These are phyloP conservation scores for Erpobdella octoculata DNA, from an alignment of 2,888 invertebrate species.

Conservation along the genomic window DNA sequence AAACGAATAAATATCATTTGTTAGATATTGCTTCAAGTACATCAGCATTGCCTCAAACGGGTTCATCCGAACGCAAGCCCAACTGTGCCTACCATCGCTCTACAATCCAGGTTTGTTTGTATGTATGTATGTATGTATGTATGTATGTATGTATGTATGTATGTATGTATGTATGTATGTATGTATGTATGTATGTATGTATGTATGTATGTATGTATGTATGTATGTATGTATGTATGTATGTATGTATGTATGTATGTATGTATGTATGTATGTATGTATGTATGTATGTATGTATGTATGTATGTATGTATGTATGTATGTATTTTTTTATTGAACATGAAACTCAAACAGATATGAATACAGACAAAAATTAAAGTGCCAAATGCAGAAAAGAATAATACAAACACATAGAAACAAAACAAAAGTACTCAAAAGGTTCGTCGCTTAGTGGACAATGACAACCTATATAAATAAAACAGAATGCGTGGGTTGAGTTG, in stretches of 20 bases:
- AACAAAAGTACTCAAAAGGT: no score
- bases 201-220: slow-evolving; percentile 1
- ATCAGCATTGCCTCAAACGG: background rate
- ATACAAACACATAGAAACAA: no score
- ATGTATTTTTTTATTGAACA: no score
- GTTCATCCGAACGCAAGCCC: background rate
- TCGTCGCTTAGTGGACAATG: no score
- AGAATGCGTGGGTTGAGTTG: no score
- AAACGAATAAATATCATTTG: background rate
- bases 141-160: background rate
- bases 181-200: slow-evolving; percentile 1
- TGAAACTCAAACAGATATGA: no score
- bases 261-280: background rate
- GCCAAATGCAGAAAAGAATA: no score
- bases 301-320: background rate
- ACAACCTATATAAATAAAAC: no score
- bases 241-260: background rate
- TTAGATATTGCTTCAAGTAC: slow-evolving; percentile 5
- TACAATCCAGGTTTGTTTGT: slow-evolving; percentile 8
- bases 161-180: background rate
- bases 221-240: background rate
- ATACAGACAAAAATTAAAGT: no score
- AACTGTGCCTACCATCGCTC: slow-evolving; percentile 5
- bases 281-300: background rate
- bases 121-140: background rate